Percentiles rank a stretch among this genome's conserved stretches.
phyloP scores from a whole-genome alignment of 2,888 invertebrate genomes.

The Chrysina gloriosa region DNA sequence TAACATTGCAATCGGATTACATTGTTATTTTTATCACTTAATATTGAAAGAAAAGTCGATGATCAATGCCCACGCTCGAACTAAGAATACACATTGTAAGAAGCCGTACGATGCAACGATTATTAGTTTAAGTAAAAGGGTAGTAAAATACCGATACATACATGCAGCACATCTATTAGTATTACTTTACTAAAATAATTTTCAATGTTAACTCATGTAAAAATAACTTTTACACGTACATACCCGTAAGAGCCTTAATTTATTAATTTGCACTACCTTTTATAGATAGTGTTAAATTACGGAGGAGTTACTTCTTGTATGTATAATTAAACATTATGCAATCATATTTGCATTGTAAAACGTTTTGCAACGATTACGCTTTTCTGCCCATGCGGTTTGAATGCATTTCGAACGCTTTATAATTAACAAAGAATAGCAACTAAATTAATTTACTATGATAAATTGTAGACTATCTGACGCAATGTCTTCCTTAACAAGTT shows the following conservation, averaged over 20 bases:
- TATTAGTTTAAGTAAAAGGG: too few species aligned
- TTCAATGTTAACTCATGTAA: too few species aligned
- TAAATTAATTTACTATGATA: slow-evolving; percentile 11
- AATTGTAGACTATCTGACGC: slow-evolving; percentile 17
- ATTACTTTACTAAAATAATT: not conserved
- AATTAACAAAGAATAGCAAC: not conserved
- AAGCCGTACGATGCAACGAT: too few species aligned
- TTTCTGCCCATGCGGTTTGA: not conserved
- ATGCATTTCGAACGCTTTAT: not conserved
- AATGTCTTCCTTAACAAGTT: slow-evolving; percentile 24
- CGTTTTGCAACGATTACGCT: slow-evolving; percentile 10
- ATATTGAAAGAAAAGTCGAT: slow-evolving; percentile 14
- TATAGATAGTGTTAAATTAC: not conserved
- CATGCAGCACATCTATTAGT: not conserved
- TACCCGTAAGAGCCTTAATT: too few species aligned
- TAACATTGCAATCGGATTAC: slow-evolving; percentile 1
- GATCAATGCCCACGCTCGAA: not conserved
- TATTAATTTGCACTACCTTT: not conserved
- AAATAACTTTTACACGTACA: not conserved
- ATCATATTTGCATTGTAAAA: not conserved
- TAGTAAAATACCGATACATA: too few species aligned
- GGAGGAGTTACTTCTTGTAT: not conserved
- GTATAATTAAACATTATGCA: not conserved
- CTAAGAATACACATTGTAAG: not conserved
- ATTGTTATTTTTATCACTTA: slow-evolving; percentile 13